Percentiles rank a stretch among this genome's conserved stretches.
Evolutionary conservation across 2,888 invertebrate species (phyloP).

Genomic region (Brassicogethes aeneus): DNA sequence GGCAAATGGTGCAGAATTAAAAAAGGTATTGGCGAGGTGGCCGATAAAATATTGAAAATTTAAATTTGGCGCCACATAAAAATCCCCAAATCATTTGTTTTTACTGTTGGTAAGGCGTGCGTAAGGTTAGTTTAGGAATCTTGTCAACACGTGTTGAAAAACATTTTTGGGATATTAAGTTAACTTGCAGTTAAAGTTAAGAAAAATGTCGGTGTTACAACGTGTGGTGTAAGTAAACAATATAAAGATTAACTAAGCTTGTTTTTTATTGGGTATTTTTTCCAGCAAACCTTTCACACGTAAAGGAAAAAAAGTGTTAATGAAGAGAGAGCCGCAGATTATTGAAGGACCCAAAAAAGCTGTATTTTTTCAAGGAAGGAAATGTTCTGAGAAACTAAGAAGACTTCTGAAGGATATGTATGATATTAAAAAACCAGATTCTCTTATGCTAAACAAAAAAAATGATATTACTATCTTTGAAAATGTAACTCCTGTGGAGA

Average conservation of each 20-base stretch:
- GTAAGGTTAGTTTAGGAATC: slow-evolving; percentile 15
- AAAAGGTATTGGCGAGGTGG: too few relatives aligned
- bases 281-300: slow-evolving; percentile 82
- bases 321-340: slow-evolving; percentile 76
- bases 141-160: slow-evolving; percentile 31
- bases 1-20: too few relatives aligned
- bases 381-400: slow-evolving; percentile 60
- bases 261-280: slow-evolving; percentile 17
- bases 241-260: neutral
- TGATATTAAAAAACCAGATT: slow-evolving; percentile 78
- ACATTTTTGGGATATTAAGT: slow-evolving; percentile 5
- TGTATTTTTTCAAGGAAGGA: slow-evolving; percentile 78
- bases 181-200: slow-evolving; percentile 2
- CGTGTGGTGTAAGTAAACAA: slow-evolving; percentile 38
- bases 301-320: slow-evolving; percentile 75
- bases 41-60: too few relatives aligned
- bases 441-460: slow-evolving; percentile 64
- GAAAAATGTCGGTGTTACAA: slow-evolving; percentile 36
- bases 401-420: slow-evolving; percentile 79
- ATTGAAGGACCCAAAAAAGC: slow-evolving; percentile 80
- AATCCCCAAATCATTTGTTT: slow-evolving; percentile 8
- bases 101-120: slow-evolving; percentile 8
- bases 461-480: slow-evolving; percentile 92
- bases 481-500: slow-evolving; percentile 73
- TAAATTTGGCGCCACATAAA: slow-evolving; percentile 4